These are phyloP conservation scores for Coenobita brevimanus DNA, from an alignment of 1,140 invertebrate genomes.

Conservation along the genomic window DNA sequence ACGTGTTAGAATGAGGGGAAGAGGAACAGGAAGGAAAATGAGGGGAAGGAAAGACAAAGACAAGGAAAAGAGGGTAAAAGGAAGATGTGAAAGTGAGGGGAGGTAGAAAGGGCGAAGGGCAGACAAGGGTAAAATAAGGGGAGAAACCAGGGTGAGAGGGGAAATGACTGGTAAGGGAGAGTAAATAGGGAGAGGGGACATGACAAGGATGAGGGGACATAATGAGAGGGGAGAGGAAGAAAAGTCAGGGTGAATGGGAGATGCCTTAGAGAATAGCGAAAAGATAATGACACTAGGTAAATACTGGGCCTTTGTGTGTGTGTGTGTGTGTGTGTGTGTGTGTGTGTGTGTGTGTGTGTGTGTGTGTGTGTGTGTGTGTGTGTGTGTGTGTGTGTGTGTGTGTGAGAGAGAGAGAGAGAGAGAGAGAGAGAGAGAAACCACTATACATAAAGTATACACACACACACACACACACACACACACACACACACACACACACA, in stretches of 20 bases:
- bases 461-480: neutral
- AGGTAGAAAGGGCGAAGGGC: neutral
- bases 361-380: too few species aligned
- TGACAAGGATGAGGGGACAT: neutral
- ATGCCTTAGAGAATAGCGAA: too few species aligned
- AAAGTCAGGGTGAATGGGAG: neutral
- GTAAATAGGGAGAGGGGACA: neutral
- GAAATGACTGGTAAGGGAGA: neutral
- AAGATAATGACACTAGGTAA: too few species aligned
- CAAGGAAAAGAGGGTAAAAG: neutral
- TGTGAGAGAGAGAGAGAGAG: too few species aligned
- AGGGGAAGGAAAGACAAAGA: neutral
- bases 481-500: neutral
- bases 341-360: too few species aligned
- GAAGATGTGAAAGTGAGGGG: neutral
- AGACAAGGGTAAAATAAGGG: neutral
- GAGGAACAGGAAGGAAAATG: neutral
- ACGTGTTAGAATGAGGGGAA: neutral
- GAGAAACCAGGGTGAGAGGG: neutral
- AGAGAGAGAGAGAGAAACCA: too few species aligned
- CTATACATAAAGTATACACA: neutral
- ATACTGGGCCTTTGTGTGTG: too few species aligned
- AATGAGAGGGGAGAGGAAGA: neutral
- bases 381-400: too few species aligned
- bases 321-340: too few species aligned